These are phyloP conservation scores for Limnothrissa miodon DNA, from an alignment of 2,113 vertebrate genomes.

Conservation along the genomic window DNA sequence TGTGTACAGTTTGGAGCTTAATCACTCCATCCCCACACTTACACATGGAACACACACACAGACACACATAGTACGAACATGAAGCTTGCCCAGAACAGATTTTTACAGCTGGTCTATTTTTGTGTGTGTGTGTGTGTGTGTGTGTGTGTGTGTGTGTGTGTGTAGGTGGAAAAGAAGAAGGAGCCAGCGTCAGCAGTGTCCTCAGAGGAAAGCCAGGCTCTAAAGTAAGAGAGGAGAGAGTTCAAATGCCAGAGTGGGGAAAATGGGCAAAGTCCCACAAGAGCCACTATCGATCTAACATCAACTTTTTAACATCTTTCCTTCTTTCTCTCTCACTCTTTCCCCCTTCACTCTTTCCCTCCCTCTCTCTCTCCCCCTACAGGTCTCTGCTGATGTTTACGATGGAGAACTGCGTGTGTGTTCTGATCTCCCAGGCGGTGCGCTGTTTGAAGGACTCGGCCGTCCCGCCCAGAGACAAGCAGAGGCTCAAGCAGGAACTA, in stretches of 20 bases:
- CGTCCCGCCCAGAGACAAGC: constrained; percentile 87
- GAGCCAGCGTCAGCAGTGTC: constrained; percentile 81
- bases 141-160: constrained; percentile 50
- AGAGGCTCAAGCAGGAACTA: constrained; percentile 97
- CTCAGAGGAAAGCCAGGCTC: constrained; percentile 83
- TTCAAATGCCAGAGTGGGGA: constrained; percentile 50
- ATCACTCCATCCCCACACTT: background rate
- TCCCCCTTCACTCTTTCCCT: background rate
- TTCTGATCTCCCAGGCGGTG: constrained; percentile 93
- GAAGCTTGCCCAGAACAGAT: background rate
- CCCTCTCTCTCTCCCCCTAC: background rate
- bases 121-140: constrained; percentile 59
- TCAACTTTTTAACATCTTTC: background rate
- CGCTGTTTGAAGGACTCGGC: constrained; percentile 86
- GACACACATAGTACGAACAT: background rate
- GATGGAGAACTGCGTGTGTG: constrained; percentile 98
- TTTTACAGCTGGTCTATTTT: background rate
- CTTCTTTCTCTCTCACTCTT: background rate
- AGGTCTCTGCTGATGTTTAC: constrained; percentile 95
- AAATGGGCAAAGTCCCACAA: background rate
- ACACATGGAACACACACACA: background rate
- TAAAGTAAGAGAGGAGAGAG: constrained; percentile 72
- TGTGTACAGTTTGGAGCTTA: too few species aligned
- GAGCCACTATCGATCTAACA: background rate
- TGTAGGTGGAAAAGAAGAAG: constrained; percentile 94